These are phyloP conservation scores for Malurus leucopterus DNA, from an alignment of 2,797 vertebrate species.

Conservation along the genomic window DNA sequence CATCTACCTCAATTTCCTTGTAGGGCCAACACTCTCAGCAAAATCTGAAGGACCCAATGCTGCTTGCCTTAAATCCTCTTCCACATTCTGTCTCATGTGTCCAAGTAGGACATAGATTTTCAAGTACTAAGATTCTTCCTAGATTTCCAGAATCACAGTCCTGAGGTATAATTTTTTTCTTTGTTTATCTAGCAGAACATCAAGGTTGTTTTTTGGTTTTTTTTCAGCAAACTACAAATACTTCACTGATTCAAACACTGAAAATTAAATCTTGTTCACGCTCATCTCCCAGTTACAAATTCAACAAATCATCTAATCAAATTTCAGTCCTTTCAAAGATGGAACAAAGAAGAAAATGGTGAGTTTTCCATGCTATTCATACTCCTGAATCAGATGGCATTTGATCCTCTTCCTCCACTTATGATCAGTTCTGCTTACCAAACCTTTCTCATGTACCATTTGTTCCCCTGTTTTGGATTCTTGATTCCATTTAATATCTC, in stretches of 20 bases:
- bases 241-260: slow-evolving; percentile 24
- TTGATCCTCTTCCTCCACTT: slow-evolving; percentile 27
- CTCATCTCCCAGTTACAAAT: slow-evolving; percentile 8
- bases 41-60: neutral
- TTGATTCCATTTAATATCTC: neutral
- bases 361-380: slow-evolving; percentile 18
- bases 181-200: slow-evolving; percentile 62
- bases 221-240: slow-evolving; percentile 4
- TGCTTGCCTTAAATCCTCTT: neutral
- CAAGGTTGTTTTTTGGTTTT: neutral
- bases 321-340: slow-evolving; percentile 31
- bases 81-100: neutral
- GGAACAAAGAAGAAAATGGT: slow-evolving; percentile 4
- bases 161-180: slow-evolving; percentile 56
- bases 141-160: slow-evolving; percentile 29
- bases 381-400: slow-evolving; percentile 28
- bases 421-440: slow-evolving; percentile 2
- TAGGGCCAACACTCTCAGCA: neutral
- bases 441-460: slow-evolving; percentile 54
- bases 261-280: slow-evolving; percentile 28
- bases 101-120: neutral
- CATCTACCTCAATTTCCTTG: neutral
- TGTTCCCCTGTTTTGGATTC: neutral
- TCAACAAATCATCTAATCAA: slow-evolving; percentile 28
- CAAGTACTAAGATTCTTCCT: neutral